These are phyloP conservation scores for Coboldia fuscipes DNA, from an alignment of 1,140 invertebrate species.

Conservation along the genomic window DNA sequence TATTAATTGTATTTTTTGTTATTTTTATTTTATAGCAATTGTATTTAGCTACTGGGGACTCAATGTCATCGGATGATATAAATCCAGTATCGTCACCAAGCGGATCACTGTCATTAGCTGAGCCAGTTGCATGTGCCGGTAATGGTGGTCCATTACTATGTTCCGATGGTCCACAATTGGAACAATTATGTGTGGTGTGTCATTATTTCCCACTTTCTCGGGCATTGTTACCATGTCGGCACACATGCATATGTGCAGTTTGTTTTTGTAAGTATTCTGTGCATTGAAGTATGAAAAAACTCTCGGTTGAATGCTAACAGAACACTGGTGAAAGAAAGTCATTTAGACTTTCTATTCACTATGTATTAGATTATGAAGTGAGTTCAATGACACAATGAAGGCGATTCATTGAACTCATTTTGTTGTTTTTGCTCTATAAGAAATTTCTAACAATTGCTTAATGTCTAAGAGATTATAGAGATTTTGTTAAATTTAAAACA, in stretches of 20 bases:
- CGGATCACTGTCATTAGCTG: slow-evolving; percentile 16
- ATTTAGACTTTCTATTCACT: no score
- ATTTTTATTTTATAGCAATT: slow-evolving; percentile 47
- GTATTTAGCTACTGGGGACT: slow-evolving; percentile 44
- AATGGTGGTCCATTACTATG: slow-evolving; percentile 18
- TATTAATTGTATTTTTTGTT: no score
- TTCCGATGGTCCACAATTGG: slow-evolving; percentile 20
- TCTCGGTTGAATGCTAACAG: no score
- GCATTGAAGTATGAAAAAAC: no score
- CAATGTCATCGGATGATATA: slow-evolving; percentile 31
- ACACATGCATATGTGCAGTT: slow-evolving; percentile 60
- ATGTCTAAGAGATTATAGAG: not conserved
- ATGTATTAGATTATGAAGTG: no score
- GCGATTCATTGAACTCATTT: no score
- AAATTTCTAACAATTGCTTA: no score
- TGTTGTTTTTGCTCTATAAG: no score
- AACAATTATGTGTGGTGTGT: slow-evolving; percentile 59
- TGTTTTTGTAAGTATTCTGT: slow-evolving; percentile 46
- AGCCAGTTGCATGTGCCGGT: slow-evolving; percentile 10
- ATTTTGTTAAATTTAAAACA: slow-evolving; percentile 1
- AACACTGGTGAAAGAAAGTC: no score
- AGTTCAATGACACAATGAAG: no score
- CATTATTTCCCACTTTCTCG: slow-evolving; percentile 49
- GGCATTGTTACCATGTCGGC: slow-evolving; percentile 56
- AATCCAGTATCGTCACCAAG: slow-evolving; percentile 9